Percentiles rank a stretch among this genome's conserved stretches.
phyloP scores from a whole-genome alignment of 2,113 vertebrate genomes.

The Anarhynchus alexandrinus region DNA sequence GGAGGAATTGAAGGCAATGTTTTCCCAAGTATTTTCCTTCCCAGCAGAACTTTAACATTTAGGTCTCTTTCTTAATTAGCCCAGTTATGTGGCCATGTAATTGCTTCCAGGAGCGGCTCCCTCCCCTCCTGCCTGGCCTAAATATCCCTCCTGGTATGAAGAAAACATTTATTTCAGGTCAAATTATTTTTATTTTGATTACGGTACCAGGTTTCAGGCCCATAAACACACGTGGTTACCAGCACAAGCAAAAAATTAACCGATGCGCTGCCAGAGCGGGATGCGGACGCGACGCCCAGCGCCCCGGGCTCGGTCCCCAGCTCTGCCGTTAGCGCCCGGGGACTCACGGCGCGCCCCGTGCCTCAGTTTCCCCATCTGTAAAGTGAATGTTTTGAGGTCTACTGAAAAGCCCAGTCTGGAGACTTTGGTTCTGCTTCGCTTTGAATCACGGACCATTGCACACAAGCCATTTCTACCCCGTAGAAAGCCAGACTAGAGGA shows the following conservation, averaged over 20 bases:
- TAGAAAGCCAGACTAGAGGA: neutral
- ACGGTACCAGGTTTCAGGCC: neutral
- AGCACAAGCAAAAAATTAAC: neutral
- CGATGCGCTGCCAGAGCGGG: neutral
- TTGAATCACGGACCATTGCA: neutral
- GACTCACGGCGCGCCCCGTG: rapidly evolving
- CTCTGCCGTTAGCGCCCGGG: neutral
- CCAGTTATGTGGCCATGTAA: slow-evolving; percentile 35
- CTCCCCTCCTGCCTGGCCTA: slow-evolving; percentile 25
- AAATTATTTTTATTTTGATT: slow-evolving; percentile 36
- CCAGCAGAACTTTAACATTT: slow-evolving; percentile 4
- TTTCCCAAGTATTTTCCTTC: slow-evolving; percentile 2
- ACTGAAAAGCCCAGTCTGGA: neutral
- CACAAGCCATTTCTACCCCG: rapidly evolving
- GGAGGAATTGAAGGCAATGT: neutral
- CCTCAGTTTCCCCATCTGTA: neutral
- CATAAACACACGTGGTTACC: neutral
- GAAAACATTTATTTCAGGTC: slow-evolving; percentile 40
- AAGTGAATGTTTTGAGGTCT: neutral
- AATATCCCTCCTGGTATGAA: slow-evolving; percentile 23
- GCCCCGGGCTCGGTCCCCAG: neutral
- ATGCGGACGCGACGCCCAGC: neutral
- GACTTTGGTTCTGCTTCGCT: neutral
- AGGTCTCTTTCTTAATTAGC: slow-evolving; percentile 44
- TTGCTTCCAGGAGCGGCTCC: slow-evolving; percentile 31